Evolutionary conservation across 2,797 vertebrate species (phyloP).

Genomic region (Chelonia mydas): DNA sequence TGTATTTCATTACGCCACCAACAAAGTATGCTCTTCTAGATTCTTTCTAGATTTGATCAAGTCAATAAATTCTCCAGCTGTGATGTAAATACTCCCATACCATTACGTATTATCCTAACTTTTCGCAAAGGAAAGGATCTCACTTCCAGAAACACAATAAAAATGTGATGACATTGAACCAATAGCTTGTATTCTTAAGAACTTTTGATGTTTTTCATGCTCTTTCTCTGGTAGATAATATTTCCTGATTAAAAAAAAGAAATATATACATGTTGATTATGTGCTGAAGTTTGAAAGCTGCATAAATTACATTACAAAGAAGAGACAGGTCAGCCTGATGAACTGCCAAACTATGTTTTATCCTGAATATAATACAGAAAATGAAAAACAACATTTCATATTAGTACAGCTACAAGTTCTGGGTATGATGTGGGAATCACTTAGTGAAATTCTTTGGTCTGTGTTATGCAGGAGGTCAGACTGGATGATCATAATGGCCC

Average conservation of each 20-base stretch:
- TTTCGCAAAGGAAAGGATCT: neutral
- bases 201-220: neutral
- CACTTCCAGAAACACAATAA: neutral
- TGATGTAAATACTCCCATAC: neutral
- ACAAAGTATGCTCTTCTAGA: slow-evolving; percentile 12
- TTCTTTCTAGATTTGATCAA: slow-evolving; percentile 39
- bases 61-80: slow-evolving; percentile 3
- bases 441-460: slow-evolving; percentile 46
- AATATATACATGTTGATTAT: neutral
- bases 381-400: slow-evolving; percentile 36
- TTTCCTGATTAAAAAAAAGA: neutral
- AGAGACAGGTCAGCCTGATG: neutral
- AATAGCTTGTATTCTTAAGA: neutral
- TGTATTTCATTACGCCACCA: slow-evolving; percentile 44
- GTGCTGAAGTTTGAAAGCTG: neutral
- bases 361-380: slow-evolving; percentile 53
- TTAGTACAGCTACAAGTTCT: slow-evolving; percentile 39
- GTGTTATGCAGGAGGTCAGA: slow-evolving; percentile 49
- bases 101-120: neutral
- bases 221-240: neutral
- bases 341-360: slow-evolving; percentile 4
- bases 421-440: slow-evolving; percentile 30
- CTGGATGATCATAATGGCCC: slow-evolving; percentile 49
- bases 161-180: neutral
- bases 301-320: neutral